Evolutionary conservation across 1,140 invertebrate species (phyloP).

Genomic region (Brachionus calyciflorus): DNA sequence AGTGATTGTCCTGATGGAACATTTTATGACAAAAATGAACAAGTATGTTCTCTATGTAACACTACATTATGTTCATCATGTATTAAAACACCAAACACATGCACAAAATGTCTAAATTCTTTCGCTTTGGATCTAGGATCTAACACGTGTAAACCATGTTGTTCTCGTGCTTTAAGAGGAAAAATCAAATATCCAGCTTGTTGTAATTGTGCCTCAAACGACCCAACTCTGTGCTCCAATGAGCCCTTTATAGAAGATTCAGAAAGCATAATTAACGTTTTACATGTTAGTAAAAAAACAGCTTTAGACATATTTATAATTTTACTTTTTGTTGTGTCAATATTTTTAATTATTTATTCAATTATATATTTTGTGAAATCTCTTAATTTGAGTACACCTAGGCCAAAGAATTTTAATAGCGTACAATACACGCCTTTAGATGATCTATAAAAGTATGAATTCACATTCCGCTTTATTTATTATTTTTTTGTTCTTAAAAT

Average conservation of each 20-base stretch:
- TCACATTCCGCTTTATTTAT: not conserved
- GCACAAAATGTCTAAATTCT: slow-evolving; percentile 22
- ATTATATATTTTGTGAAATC: slow-evolving; percentile 31
- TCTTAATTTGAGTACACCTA: not conserved
- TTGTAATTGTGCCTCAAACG: not conserved
- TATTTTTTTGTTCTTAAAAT: not conserved
- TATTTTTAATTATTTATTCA: not conserved
- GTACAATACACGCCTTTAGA: slow-evolving; percentile 16
- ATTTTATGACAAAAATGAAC: slow-evolving; percentile 71
- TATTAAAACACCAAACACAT: not conserved
- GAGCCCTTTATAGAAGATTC: not conserved
- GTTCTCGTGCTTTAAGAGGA: not conserved
- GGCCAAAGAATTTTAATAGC: not conserved
- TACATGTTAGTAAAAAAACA: not conserved
- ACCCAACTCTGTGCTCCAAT: not conserved
- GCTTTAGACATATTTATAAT: not conserved
- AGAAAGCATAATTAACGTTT: not conserved
- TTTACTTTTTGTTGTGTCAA: slow-evolving; percentile 1
- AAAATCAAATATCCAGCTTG: not conserved
- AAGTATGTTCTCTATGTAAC: slow-evolving; percentile 50
- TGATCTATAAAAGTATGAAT: not conserved
- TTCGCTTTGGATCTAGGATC: not conserved
- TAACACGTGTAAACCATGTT: slow-evolving; percentile 20
- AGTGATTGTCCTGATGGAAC: slow-evolving; percentile 69
- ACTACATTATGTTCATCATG: not conserved